Percentiles rank a stretch among this genome's conserved stretches.
These are phyloP conservation scores for Melospiza georgiana DNA, from an alignment of 2,113 vertebrate species.

Conservation along the genomic window DNA sequence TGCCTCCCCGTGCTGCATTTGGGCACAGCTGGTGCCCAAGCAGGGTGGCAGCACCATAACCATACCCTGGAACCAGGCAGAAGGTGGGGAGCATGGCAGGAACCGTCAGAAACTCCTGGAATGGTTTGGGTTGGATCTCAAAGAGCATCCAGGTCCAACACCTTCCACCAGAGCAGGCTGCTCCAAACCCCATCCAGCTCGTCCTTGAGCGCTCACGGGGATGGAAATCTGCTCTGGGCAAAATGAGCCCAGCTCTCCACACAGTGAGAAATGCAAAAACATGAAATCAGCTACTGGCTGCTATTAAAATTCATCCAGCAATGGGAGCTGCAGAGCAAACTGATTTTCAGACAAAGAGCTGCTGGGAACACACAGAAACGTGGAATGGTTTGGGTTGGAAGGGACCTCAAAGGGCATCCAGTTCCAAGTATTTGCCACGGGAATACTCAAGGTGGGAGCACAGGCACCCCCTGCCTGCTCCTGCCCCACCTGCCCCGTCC, in stretches of 20 bases:
- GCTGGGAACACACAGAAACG: not conserved
- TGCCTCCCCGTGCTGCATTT: not conserved
- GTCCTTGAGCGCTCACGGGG: not conserved
- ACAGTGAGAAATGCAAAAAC: not conserved
- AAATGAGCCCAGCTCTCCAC: not conserved
- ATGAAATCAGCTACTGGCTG: not conserved
- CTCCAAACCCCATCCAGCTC: not conserved
- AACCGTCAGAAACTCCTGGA: not conserved
- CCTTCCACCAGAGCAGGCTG: not conserved
- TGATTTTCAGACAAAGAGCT: not conserved
- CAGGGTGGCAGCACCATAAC: accelerated
- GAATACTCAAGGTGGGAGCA: not conserved
- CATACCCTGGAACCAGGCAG: not conserved
- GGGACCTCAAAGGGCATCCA: not conserved
- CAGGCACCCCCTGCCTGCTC: not conserved
- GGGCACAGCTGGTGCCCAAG: not conserved
- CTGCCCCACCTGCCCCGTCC: not conserved
- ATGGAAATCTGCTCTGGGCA: not conserved
- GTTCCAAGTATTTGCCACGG: not conserved
- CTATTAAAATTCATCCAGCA: slow-evolving; percentile 9
- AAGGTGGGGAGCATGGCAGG: accelerated
- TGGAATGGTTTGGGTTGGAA: not conserved
- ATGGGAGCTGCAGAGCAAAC: not conserved
- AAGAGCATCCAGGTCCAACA: not conserved
- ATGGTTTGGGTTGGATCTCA: not conserved